phyloP scores from a whole-genome alignment of 2,797 vertebrate species.

The Cynopterus sphinx region DNA sequence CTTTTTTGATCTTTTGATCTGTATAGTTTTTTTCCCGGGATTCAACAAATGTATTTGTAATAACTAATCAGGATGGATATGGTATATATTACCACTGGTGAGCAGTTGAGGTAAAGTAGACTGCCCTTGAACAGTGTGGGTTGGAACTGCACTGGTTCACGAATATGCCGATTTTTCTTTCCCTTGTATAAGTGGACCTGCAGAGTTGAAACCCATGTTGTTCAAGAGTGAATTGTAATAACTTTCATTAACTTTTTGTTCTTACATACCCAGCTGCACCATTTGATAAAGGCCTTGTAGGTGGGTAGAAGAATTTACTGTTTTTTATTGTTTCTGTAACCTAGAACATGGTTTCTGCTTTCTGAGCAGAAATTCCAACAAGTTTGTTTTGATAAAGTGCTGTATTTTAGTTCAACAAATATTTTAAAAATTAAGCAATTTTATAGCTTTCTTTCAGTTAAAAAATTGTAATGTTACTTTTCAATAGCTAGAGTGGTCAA shows the following conservation, averaged over 20 bases:
- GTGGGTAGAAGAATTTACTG: conserved; percentile 35
- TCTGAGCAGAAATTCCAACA: conserved; percentile 54
- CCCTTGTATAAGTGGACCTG: not conserved
- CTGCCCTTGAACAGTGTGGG: not conserved
- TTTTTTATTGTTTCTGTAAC: conserved; percentile 53
- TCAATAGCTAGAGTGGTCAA: not conserved
- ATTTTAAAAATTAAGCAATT: conserved; percentile 42
- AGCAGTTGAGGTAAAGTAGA: conserved; percentile 35
- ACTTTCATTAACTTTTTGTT: conserved; percentile 29
- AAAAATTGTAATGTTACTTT: conserved; percentile 2
- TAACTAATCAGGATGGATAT: not conserved
- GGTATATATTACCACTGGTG: not conserved
- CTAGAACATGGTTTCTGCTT: conserved; percentile 49
- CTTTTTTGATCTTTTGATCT: conserved; percentile 33
- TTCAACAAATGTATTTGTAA: conserved; percentile 38
- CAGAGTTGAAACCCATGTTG: not conserved
- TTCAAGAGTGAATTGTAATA: not conserved
- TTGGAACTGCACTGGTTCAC: not conserved
- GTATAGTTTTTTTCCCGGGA: not conserved
- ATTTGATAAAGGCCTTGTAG: conserved; percentile 24
- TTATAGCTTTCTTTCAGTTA: conserved; percentile 44
- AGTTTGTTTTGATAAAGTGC: conserved; percentile 45
- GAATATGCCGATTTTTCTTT: not conserved
- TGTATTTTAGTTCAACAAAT: not conserved
- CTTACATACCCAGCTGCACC: not conserved